phyloP scores from a whole-genome alignment of 2,888 invertebrate species.

The Sicus ferrugineus region DNA sequence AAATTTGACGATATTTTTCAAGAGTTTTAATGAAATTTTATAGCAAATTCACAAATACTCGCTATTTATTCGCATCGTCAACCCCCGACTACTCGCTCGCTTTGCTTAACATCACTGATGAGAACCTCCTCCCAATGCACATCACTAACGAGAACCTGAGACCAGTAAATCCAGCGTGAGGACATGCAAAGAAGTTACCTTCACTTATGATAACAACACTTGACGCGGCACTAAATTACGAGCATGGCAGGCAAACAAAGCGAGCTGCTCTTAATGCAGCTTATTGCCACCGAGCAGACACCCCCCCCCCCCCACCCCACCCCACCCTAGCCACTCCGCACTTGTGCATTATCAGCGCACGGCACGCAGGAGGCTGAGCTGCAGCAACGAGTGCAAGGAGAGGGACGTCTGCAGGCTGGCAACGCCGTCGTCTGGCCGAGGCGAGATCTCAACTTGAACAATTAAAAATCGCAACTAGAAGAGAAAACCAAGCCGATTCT shows the following conservation, averaged over 20 bases:
- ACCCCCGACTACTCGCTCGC: too few relatives aligned
- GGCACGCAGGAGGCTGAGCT: background rate
- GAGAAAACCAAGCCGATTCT: background rate
- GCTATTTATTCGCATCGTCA: too few relatives aligned
- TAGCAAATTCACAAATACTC: too few relatives aligned
- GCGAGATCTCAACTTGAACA: slow-evolving; percentile 10
- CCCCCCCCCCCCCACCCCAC: background rate
- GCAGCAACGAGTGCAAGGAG: too few relatives aligned
- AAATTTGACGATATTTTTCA: too few relatives aligned
- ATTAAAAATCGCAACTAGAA: slow-evolving; percentile 30
- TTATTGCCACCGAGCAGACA: background rate
- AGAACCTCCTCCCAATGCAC: background rate
- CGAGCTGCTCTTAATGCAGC: background rate
- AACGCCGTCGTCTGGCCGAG: background rate
- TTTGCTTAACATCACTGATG: too few relatives aligned
- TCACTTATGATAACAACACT: slow-evolving; percentile 18
- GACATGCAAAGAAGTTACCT: slow-evolving; percentile 13
- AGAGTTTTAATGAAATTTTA: too few relatives aligned
- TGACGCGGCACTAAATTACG: slow-evolving; percentile 16
- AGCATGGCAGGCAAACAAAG: slow-evolving; percentile 11
- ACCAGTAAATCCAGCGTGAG: background rate
- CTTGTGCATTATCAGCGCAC: background rate
- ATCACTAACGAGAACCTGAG: slow-evolving; percentile 9
- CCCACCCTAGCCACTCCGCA: background rate
- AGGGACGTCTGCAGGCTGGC: too few relatives aligned